Evolutionary conservation across 92 coral and sea anemone genomes (phyloP).

Genomic region (Umimayanthus chanpuru): DNA sequence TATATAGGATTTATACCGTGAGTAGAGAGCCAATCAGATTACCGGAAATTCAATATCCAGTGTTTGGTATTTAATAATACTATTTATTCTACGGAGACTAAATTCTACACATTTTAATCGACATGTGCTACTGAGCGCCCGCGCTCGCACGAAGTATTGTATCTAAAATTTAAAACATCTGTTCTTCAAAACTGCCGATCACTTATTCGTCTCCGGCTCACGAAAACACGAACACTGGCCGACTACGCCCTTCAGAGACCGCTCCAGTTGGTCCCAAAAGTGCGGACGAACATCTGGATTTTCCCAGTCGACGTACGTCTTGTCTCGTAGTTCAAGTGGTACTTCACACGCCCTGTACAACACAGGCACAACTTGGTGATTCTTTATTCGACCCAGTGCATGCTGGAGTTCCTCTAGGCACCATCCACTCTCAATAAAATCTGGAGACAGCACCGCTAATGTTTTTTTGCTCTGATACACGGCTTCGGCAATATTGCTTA

Average conservation of each 20-base stretch:
- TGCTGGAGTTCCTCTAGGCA: conserved; percentile 77
- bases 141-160: too few relatives aligned
- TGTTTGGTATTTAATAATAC: too few relatives aligned
- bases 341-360: conserved; percentile 62
- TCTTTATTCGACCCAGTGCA: conserved; percentile 60
- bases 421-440: conserved; percentile 75
- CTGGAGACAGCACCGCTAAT: conserved; percentile 79
- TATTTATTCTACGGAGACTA: too few relatives aligned
- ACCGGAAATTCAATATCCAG: too few relatives aligned
- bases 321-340: conserved; percentile 50
- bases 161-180: too few relatives aligned
- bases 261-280: conserved; percentile 70
- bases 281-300: conserved; percentile 62
- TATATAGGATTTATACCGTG: too few relatives aligned
- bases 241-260: conserved; percentile 20
- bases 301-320: conserved; percentile 72
- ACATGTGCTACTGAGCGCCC: too few relatives aligned
- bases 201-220: background rate
- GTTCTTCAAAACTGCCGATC: too few relatives aligned
- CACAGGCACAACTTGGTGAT: conserved; percentile 68
- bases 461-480: conserved; percentile 77
- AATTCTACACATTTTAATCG: too few relatives aligned
- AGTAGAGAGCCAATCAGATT: too few relatives aligned
- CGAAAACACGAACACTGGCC: background rate
- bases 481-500: conserved; percentile 77